These are phyloP conservation scores for Speoplatyrhinus poulsoni DNA, from an alignment of 2,113 vertebrate species.

Conservation along the genomic window DNA sequence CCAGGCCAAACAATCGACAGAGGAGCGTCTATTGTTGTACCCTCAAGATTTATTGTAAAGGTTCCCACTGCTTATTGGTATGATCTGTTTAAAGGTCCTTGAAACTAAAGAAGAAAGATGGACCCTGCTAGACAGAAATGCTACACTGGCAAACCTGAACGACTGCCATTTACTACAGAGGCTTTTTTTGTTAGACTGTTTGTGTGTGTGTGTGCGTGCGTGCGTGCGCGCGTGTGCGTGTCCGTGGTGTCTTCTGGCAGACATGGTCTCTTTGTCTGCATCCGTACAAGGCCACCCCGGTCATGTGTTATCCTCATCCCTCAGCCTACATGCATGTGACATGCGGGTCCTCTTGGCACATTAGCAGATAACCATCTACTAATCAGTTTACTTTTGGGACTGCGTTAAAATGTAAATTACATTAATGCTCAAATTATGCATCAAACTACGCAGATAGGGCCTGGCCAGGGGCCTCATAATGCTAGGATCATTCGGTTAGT, in stretches of 20 bases:
- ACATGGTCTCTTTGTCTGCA: conserved; percentile 58
- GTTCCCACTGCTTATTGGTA: conserved; percentile 52
- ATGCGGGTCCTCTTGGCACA: conserved; percentile 70
- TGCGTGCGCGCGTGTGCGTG: not conserved
- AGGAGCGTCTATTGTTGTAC: conserved; percentile 23
- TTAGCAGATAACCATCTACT: conserved; percentile 81
- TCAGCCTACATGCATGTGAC: conserved; percentile 66
- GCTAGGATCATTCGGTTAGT: conserved; percentile 76
- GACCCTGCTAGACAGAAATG: conserved; percentile 55
- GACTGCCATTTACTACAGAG: conserved; percentile 53
- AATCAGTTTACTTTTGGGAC: conserved; percentile 79
- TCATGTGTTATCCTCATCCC: conserved; percentile 65
- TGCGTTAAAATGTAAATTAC: conserved; percentile 81
- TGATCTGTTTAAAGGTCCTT: conserved; percentile 67
- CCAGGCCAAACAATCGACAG: conserved; percentile 23
- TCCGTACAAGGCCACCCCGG: conserved; percentile 65
- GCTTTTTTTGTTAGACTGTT: not conserved
- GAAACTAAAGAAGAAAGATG: conserved; percentile 65
- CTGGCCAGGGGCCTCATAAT: conserved; percentile 73
- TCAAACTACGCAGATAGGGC: conserved; percentile 70
- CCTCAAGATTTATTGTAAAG: conserved; percentile 40
- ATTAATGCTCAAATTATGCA: conserved; percentile 81
- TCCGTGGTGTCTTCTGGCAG: conserved; percentile 56
- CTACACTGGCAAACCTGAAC: conserved; percentile 65
- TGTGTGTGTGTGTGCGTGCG: conserved; percentile 17